Base-by-base conservation (phyloP, 1,140 invertebrate genomes). In the Brachionus plicatilis region DNA sequence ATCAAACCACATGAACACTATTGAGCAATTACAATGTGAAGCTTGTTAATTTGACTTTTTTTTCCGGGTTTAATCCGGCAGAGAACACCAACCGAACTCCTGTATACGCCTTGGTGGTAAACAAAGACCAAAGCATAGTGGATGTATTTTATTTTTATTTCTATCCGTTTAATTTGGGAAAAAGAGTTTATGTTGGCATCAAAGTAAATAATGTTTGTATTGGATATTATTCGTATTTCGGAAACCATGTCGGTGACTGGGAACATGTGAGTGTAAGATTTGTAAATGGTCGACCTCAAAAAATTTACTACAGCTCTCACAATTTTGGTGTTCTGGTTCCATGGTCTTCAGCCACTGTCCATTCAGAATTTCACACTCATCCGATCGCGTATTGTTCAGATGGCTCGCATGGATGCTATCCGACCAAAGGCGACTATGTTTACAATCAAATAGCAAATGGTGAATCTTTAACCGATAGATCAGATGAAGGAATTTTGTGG, bases 131-230 rank as follows among this genome's bases (percentile, higher is more conserved):
- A 27, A 76, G 27, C n/a, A 50, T 76, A 6, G 45, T 50, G 6
- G 72, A 76, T 76, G 72, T 76, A 14, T 76, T 37, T 76, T 76
- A 76, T n/a, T 76, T 76, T 76, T 76, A 76, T 76, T 76, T 76
- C 27, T 76, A 76, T 27, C 72, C 72, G 12, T 76, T 50, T 76
- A 76, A 76, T 11, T 37, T 50, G 12, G 72, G 72, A 37, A 76
- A 76, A 27, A 11, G 45, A 50, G 72, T 76, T 12, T 76, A 45
- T 76, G 45, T 76, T 50, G 72, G 72, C 14, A 47, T 76, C 14
- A 76, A 76, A 53, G 27, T 76, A 27, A 76, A 76, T 50, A 50
- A 33, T 24, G 27, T 76, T 4, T 76, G 72, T 17, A 14, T 76
- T 11, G 72, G 72, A 9, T 50, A 50, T 33, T 76, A 76, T 9